Evolutionary conservation across 2,797 vertebrate genomes (phyloP).

Genomic region (Danio tinwini): DNA sequence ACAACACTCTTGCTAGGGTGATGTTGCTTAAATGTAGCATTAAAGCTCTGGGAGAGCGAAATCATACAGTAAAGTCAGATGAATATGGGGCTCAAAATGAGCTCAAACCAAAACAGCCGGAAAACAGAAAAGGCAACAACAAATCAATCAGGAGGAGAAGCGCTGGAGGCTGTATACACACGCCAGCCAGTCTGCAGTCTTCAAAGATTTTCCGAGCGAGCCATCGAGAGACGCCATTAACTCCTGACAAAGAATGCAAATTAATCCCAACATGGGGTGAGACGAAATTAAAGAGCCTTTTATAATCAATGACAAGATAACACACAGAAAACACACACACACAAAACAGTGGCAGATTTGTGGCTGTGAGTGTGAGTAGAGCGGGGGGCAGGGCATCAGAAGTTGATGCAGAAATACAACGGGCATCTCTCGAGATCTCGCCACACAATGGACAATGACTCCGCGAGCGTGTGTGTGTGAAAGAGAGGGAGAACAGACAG

Average conservation of each 20-base stretch:
- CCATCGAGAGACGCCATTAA: conserved; percentile 97
- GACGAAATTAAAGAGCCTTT: conserved; percentile 98
- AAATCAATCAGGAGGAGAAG: conserved; percentile 92
- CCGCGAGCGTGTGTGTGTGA: conserved; percentile 2
- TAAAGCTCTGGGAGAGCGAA: conserved; percentile 45
- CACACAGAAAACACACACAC: conserved; percentile 63
- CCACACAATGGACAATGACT: conserved; percentile 31
- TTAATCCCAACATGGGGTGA: conserved; percentile 99
- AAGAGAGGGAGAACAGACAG: conserved; percentile 83
- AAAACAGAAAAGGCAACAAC: conserved; percentile 78
- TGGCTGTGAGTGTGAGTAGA: conserved; percentile 51
- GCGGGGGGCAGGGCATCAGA: conserved; percentile 55
- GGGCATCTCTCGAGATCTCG: conserved; percentile 19
- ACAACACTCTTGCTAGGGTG: neutral
- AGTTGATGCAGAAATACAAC: conserved; percentile 16
- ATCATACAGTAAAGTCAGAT: conserved; percentile 53
- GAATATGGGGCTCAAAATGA: conserved; percentile 68
- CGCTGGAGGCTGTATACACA: conserved; percentile 98
- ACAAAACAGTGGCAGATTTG: conserved; percentile 31
- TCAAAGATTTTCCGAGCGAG: conserved; percentile 99
- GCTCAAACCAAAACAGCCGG: conserved; percentile 72
- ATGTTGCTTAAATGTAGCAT: conserved; percentile 17
- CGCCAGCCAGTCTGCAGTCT: conserved; percentile 98
- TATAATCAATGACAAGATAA: conserved; percentile 99
- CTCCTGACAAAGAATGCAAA: conserved; percentile 99